Evolutionary conservation across 2,888 invertebrate species (phyloP), one percentile per base, ranked within the genome.

Genomic region (Formica aserva): DNA sequence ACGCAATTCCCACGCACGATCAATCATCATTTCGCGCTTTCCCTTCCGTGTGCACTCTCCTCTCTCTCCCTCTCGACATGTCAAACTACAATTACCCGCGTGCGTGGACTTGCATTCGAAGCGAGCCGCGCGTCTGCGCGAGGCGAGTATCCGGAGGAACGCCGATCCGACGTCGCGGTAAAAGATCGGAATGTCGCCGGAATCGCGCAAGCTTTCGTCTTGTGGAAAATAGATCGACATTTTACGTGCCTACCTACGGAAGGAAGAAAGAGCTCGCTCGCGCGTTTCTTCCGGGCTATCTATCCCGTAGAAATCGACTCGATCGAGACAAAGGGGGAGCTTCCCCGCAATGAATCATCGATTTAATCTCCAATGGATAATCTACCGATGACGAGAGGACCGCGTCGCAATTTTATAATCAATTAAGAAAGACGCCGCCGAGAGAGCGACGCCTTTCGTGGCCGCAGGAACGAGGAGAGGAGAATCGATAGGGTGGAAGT

Each of bases 321-420:
- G 55, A 48, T 48, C 55, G 72, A 52, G 38, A 72, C 65, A 66
- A 77, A 63, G 26, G 32, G 69, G 52, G 18, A 48, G n/a, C n/a
- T n/a, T 48, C 41, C 15, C 74, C 45, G 63, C 35, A 45, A 82
- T 48, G 81, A 86, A 77, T 66, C 75, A 80, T 83, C 78, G 41
- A 52, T 77, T 83, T 83, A 78, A 83, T 77, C 76, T 78, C 55
- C 26, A 32, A 9, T 26, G 57, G 77, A 82, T 82, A 82, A 82
- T 82, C 82, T 45, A 22, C 13, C 78, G 72, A 82, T 62, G 66
- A 67, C 67, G 71, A 77, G 77, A 74, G 80, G 80, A 57, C 52
- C 38, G 65, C 83, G 67, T 77, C 82, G 32, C 81, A 85, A 86
- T 82, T 84, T 88, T 84, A 88, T 85, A 84, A 88, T 87, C 89